These are phyloP conservation scores for Rugalucina vietnamica DNA, from an alignment of 2,888 invertebrate species.

Conservation along the genomic window DNA sequence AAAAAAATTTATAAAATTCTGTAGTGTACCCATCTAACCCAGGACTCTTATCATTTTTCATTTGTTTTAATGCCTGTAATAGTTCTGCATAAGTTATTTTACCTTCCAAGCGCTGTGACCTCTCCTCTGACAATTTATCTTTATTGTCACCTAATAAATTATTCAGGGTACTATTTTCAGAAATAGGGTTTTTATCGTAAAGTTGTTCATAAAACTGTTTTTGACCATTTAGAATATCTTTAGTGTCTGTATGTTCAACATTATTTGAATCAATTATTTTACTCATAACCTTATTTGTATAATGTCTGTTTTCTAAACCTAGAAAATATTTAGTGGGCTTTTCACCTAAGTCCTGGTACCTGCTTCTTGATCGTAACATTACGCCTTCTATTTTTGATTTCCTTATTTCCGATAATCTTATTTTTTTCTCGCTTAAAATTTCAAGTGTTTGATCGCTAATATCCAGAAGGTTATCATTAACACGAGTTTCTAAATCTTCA, in stretches of 20 bases:
- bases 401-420: too few relatives aligned
- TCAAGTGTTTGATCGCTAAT: too few relatives aligned
- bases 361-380: too few relatives aligned
- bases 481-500: too few relatives aligned
- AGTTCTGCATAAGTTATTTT: background rate
- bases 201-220: background rate
- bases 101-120: background rate
- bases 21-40: background rate
- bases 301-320: too few relatives aligned
- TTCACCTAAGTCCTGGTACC: too few relatives aligned
- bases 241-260: background rate
- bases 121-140: background rate
- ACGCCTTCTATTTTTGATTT: too few relatives aligned
- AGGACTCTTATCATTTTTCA: background rate
- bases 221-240: background rate
- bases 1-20: background rate
- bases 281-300: too few relatives aligned
- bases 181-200: background rate
- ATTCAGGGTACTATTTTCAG: background rate
- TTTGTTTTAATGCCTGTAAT: background rate
- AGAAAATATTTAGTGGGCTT: too few relatives aligned
- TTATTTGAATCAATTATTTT: too few relatives aligned
- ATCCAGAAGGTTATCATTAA: too few relatives aligned
- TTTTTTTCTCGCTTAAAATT: too few relatives aligned
- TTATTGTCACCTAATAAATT: background rate